Base-by-base conservation (phyloP, 1,140 invertebrate genomes). In the Mercenaria mercenaria region DNA sequence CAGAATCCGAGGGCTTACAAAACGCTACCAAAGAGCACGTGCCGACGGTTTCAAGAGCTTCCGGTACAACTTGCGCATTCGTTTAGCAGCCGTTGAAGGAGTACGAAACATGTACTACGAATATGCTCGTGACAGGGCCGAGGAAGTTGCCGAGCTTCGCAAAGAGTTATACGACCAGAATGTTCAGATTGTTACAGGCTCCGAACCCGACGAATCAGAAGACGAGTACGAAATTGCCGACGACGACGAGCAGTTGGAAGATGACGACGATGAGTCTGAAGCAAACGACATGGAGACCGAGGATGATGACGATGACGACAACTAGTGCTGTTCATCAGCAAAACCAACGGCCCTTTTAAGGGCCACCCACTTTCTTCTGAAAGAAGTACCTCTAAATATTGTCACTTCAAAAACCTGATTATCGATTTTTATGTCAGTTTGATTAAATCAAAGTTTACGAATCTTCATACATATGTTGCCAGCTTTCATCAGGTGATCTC, bases 101-200 rank as follows among this genome's bases (percentile, higher is more conserved):
- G 79, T 92, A 0, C 52, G 91, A 20, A 92, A 92, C 74, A 91
- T 91, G 87, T 91, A 87, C 79, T 90, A 90, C 56, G 90, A 92
- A 61, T 92, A 86, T 47, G 91, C 91, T 0, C 39, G 80, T 13
- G 84, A 89, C 61, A 52, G 82, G 23, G 91, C 89, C 15, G 91
- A 92, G 18, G 89, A 92, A 29, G 61, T 92, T 2, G 85, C 86
- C 1, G 76, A 81, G 20, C 80, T 92, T 10, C 67, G 86, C 20
- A 87, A 90, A 23, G 82, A 91, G 32, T 50, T 90, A 0, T 86
- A 81, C 41, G 77, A 80, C n/a, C 76, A 90, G 72, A 86, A 80
- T 41, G 76, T 90, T 1, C 15, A 56, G 29, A 86, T 87, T 0
- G 77, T 90, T 32, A 81, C 77, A 0, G 74, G 26, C 13, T 50